A percentile compares a stretch with the other conserved stretches of the same genome.
Evolutionary conservation across 2,888 invertebrate species (phyloP).

Genomic region (Notocelia uddmanniana): DNA sequence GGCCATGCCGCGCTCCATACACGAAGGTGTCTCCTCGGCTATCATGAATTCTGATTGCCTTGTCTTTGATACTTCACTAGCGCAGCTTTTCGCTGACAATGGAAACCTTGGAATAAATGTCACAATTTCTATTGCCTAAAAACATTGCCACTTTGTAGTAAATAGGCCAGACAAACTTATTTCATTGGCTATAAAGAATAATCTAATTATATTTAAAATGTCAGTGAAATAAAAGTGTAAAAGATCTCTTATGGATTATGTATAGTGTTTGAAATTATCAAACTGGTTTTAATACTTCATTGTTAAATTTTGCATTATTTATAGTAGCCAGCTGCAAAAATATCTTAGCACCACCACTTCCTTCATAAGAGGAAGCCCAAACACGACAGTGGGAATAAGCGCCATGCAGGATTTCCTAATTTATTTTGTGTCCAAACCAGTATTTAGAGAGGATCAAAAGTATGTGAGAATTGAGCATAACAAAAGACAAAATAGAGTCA

Average conservation of each 20-base stretch:
- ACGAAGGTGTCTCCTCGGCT: constrained; percentile 99
- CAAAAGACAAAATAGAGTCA: too few species aligned
- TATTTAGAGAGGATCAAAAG: too few species aligned
- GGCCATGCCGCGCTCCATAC: constrained; percentile 99
- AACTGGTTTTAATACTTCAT: constrained; percentile 30
- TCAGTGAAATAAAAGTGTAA: constrained; percentile 39
- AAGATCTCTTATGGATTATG: constrained; percentile 43
- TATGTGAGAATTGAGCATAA: too few species aligned
- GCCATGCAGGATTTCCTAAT: too few species aligned
- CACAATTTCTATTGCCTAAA: constrained; percentile 96
- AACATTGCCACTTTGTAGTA: constrained; percentile 52
- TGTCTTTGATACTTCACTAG: constrained; percentile 99
- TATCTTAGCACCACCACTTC: neutral
- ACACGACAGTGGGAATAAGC: too few species aligned
- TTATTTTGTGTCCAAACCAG: too few species aligned
- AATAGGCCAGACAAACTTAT: constrained; percentile 51
- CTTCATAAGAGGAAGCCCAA: neutral
- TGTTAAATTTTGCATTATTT: constrained; percentile 38
- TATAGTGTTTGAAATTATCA: constrained; percentile 38
- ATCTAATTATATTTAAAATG: constrained; percentile 46
- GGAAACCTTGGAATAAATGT: constrained; percentile 99
- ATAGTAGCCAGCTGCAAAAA: constrained; percentile 20
- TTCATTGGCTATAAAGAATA: constrained; percentile 51
- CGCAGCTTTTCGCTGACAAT: constrained; percentile 99
- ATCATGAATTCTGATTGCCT: constrained; percentile 99